Evolutionary conservation across 1,140 invertebrate genomes (phyloP), one percentile per base, ranked within the genome.

Genomic region (Potamilus streckersoni): DNA sequence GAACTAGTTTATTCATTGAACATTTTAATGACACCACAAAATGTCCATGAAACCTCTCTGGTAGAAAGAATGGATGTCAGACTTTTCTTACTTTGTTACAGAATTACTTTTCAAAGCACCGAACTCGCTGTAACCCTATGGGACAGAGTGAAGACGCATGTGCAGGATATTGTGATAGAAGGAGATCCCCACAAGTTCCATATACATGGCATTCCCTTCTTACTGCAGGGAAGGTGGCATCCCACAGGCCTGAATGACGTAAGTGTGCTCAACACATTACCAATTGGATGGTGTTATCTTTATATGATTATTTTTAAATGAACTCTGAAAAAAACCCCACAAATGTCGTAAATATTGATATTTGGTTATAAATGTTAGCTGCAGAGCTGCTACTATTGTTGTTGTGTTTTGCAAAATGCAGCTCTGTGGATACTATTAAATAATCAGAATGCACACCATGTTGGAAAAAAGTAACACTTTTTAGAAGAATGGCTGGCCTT

Each of bases 191-290:
- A 76, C n/a, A 19, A 74, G 57, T 49, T 74, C 16, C 83, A 84
- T 68, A 68, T 84, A 23, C 79, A 83, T 63, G 83, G 83, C 38
- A 49, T 79, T 12, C 67, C 64, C 20, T 76, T 63, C 69, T 57
- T 82, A 2, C 71, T 84, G 69, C 82, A 83, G 60, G 83, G 83
- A 31, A 79, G 72, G 20, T 84, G 83, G 83, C 69, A 67, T 59
- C 81, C 83, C 8, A 2, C 72, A 2, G 80, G 78, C 6, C 58
- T 84, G 13, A 84, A 84, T 64, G 68, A 73, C 66, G 83, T 83
- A 74, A 63, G 78, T 64, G 56, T 11, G 14, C 63, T 16, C 17
- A 61, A 56, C 20, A 56, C 12, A 55, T 72, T 62, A 49, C 6
- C 38, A 49, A 49, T 49, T 49, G 38, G 6, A 49, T 49, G 38